These are phyloP conservation scores for Abramis brama DNA, from an alignment of 2,113 vertebrate genomes.

Conservation along the genomic window DNA sequence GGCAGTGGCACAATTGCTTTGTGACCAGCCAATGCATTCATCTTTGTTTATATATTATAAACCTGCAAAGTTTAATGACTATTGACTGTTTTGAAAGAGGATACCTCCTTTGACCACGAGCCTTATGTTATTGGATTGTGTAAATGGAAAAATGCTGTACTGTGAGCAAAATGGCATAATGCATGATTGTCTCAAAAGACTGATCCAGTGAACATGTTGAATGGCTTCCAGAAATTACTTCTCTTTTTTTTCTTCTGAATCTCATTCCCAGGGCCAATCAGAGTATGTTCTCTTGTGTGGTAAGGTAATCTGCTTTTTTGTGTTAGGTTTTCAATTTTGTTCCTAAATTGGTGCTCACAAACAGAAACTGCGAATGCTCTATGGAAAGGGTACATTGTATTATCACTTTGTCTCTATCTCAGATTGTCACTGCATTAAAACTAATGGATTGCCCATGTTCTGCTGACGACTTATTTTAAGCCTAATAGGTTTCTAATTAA, in stretches of 20 bases:
- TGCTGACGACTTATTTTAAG: conserved; percentile 1
- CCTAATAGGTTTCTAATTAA: conserved; percentile 30
- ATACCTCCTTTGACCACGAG: not conserved
- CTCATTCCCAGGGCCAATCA: not conserved
- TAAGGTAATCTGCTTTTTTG: not conserved
- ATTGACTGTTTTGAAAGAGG: conserved; percentile 3
- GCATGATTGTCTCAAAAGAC: not conserved
- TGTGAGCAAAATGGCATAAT: not conserved
- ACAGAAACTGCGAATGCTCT: not conserved
- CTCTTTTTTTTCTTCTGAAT: not conserved
- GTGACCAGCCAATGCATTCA: not conserved
- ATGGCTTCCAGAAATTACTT: not conserved
- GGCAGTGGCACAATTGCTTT: not conserved
- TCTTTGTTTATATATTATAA: not conserved
- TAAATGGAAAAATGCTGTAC: conserved; percentile 39
- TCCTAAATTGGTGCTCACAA: conserved; percentile 13
- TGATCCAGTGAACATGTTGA: not conserved
- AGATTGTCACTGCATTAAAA: conserved; percentile 12
- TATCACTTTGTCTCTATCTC: not conserved
- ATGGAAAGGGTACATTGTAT: conserved; percentile 32
- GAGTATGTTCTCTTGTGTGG: not conserved
- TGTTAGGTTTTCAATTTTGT: not conserved
- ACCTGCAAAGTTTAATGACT: not conserved
- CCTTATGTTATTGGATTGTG: conserved; percentile 34
- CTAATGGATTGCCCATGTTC: not conserved